A percentile compares a stretch with the other conserved stretches of the same genome.
phyloP scores from a whole-genome alignment of 2,797 vertebrate genomes.

The Rhinatrema bivittatum region DNA sequence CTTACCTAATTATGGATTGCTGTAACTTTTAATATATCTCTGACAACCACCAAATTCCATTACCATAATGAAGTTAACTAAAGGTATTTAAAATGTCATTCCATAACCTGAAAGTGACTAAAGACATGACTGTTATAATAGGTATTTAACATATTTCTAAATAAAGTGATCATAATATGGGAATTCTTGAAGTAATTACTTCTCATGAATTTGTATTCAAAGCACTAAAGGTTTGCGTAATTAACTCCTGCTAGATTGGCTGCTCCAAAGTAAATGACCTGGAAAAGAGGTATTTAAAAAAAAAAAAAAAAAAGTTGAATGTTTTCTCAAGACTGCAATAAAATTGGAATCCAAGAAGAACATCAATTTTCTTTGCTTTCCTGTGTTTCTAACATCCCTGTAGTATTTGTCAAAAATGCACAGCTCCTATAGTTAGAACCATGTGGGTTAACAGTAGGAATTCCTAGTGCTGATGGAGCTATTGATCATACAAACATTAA shows the following conservation, averaged over 20 bases:
- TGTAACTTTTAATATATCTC: neutral
- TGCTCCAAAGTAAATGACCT: conserved; percentile 25
- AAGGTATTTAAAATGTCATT: conserved; percentile 17
- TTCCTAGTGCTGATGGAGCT: conserved; percentile 71
- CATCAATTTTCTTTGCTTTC: conserved; percentile 40
- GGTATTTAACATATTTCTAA: conserved; percentile 18
- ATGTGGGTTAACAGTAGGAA: conserved; percentile 61
- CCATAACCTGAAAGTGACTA: conserved; percentile 24
- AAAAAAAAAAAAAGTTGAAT: too few relatives aligned
- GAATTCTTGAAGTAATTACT: conserved; percentile 26
- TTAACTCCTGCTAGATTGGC: conserved; percentile 14
- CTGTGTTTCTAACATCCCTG: conserved; percentile 39
- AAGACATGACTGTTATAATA: conserved; percentile 14
- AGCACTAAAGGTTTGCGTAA: conserved; percentile 4
- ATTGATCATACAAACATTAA: conserved; percentile 86
- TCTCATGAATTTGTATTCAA: conserved; percentile 15
- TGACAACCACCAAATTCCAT: conserved; percentile 11
- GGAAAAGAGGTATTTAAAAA: neutral
- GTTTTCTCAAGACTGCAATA: conserved; percentile 29
- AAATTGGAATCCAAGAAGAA: conserved; percentile 23
- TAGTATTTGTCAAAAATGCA: conserved; percentile 41
- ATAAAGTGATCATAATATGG: conserved; percentile 16
- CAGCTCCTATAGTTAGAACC: conserved; percentile 29
- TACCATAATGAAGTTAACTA: conserved; percentile 10
- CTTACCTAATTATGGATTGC: too few relatives aligned